These are phyloP conservation scores for Excalfactoria chinensis DNA, from an alignment of 2,113 vertebrate genomes.

Conservation along the genomic window DNA sequence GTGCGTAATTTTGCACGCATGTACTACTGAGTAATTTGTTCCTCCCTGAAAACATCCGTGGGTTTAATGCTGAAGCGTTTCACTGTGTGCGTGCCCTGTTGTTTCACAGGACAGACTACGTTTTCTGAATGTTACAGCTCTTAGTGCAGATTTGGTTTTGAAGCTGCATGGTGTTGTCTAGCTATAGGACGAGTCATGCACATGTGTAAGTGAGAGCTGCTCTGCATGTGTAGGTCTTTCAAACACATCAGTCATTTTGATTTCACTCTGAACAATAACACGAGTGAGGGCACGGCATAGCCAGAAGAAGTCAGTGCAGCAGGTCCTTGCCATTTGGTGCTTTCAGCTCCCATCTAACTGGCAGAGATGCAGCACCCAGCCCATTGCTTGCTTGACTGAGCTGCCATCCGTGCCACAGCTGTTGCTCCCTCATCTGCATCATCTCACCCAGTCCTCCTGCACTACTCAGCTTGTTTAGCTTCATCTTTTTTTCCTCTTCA, in stretches of 20 bases:
- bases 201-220: fast-evolving
- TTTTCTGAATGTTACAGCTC: neutral
- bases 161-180: fast-evolving
- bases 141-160: neutral
- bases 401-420: fast-evolving
- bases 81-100: neutral
- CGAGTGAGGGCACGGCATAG: neutral
- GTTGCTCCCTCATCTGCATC: neutral
- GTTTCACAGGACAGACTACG: neutral
- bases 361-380: neutral
- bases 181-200: neutral
- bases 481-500: neutral
- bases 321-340: neutral
- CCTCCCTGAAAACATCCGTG: neutral
- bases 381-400: neutral
- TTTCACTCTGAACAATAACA: neutral
- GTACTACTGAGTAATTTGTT: neutral
- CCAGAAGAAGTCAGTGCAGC: neutral
- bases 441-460: no score
- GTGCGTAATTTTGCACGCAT: neutral
- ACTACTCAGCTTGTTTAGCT: neutral
- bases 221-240: neutral
- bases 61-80: neutral
- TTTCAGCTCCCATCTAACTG: neutral
- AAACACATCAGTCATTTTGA: neutral